Percentiles rank a stretch among this genome's conserved stretches.
These are phyloP conservation scores for Parazoanthus atlanticus DNA, from an alignment of 92 coral and sea anemone species.

Conservation along the genomic window DNA sequence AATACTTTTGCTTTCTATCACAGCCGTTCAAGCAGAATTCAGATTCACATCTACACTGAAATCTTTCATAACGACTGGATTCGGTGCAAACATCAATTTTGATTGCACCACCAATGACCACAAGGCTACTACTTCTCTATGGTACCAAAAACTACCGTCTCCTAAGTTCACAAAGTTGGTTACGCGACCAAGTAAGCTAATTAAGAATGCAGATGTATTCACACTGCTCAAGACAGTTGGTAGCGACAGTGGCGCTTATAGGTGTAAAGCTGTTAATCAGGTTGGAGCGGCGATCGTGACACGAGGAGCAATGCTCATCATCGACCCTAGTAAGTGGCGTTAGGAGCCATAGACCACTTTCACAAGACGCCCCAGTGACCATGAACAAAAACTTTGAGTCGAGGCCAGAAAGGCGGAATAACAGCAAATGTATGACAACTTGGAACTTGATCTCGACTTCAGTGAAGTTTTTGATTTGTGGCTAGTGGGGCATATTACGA, in stretches of 20 bases:
- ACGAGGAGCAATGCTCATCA: background rate
- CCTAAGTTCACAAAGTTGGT: background rate
- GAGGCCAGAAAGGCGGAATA: too few relatives aligned
- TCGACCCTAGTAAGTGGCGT: slow-evolving; percentile 9
- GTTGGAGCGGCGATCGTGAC: slow-evolving; percentile 1
- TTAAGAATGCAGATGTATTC: slow-evolving; percentile 10
- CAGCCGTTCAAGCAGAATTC: slow-evolving; percentile 1
- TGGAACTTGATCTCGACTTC: too few relatives aligned
- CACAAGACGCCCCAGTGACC: too few relatives aligned
- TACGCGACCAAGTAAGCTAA: slow-evolving; percentile 3
- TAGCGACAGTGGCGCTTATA: slow-evolving; percentile 22
- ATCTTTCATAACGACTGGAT: slow-evolving; percentile 9
- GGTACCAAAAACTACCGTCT: slow-evolving; percentile 18
- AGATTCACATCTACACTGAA: slow-evolving; percentile 9
- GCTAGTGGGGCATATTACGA: too few relatives aligned
- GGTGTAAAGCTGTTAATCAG: slow-evolving; percentile 8
- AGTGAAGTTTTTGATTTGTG: too few relatives aligned
- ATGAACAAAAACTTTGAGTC: too few relatives aligned
- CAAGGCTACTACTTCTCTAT: slow-evolving; percentile 7
- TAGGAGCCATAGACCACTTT: too few relatives aligned
- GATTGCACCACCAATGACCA: slow-evolving; percentile 32
- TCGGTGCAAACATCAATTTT: slow-evolving; percentile 25
- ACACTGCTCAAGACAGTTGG: background rate
- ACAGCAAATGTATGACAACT: too few relatives aligned
- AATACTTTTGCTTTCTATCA: background rate